These are phyloP conservation scores for Alcis repandata DNA, from an alignment of 2,888 invertebrate species.

Conservation along the genomic window DNA sequence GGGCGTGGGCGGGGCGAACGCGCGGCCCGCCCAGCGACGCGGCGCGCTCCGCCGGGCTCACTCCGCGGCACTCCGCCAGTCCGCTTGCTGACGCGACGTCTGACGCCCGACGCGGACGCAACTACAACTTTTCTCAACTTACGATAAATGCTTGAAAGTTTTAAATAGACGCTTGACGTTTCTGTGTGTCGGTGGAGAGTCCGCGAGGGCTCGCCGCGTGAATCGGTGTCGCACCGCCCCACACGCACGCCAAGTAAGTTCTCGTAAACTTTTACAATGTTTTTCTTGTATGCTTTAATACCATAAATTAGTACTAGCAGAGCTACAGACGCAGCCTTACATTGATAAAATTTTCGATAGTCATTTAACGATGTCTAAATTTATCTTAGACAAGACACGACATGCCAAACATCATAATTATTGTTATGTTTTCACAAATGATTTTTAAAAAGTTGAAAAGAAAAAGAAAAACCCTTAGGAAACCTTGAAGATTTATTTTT, in stretches of 20 bases:
- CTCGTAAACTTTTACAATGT: slow-evolving; percentile 9
- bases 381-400: not conserved
- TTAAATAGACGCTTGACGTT: slow-evolving; percentile 47
- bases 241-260: slow-evolving; percentile 80
- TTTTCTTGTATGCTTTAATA: slow-evolving; percentile 14
- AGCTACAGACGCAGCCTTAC: not conserved
- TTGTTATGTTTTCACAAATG: too few species aligned
- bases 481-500: too few species aligned
- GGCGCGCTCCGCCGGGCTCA: slow-evolving; percentile 60
- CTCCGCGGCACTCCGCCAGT: slow-evolving; percentile 60
- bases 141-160: slow-evolving; percentile 54
- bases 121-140: slow-evolving; percentile 61
- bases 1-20: slow-evolving; percentile 64
- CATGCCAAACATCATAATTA: too few species aligned
- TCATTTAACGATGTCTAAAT: not conserved
- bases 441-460: too few species aligned
- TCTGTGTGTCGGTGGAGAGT: slow-evolving; percentile 56
- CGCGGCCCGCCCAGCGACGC: slow-evolving; percentile 60
- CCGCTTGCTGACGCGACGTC: slow-evolving; percentile 78
- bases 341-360: not conserved
- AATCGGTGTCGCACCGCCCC: slow-evolving; percentile 69
- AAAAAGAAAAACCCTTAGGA: too few species aligned
- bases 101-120: slow-evolving; percentile 68
- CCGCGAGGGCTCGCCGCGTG: slow-evolving; percentile 52
- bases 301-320: not conserved